Conservation (phyloP, 2,797 vertebrate species). For the Scomberomorus guttatus region DNA sequence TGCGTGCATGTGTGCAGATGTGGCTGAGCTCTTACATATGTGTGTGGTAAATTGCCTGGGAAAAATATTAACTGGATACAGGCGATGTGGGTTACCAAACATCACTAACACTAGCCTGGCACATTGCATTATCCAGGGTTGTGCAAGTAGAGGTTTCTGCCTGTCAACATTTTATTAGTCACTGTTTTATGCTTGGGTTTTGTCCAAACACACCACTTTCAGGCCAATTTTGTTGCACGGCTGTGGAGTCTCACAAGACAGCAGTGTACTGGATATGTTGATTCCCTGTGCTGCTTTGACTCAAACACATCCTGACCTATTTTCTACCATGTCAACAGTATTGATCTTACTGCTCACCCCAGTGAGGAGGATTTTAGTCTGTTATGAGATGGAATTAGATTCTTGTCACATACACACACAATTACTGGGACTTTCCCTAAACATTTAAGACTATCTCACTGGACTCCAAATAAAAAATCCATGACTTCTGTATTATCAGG, state of each 20-base stretch:
- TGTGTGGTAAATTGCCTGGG: conserved; percentile 33
- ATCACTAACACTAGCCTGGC: conserved; percentile 50
- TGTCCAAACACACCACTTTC: conserved; percentile 55
- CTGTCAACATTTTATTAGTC: conserved; percentile 67
- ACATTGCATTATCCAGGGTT: conserved; percentile 45
- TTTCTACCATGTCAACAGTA: conserved; percentile 78
- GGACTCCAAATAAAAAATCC: conserved; percentile 31
- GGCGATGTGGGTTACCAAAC: conserved; percentile 50
- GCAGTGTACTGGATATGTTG: conserved; percentile 52
- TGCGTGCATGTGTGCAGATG: conserved; percentile 22
- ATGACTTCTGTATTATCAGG: conserved; percentile 39
- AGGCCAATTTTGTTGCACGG: conserved; percentile 38
- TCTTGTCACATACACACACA: conserved; percentile 59
- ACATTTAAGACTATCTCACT: conserved; percentile 42
- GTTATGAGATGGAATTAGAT: conserved; percentile 68
- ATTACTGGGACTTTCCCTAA: conserved; percentile 50
- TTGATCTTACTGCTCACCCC: conserved; percentile 70
- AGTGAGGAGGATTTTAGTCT: conserved; percentile 66
- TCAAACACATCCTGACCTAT: conserved; percentile 73
- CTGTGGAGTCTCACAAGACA: conserved; percentile 51
- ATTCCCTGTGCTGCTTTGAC: conserved; percentile 55
- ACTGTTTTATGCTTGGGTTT: conserved; percentile 58
- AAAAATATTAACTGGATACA: conserved; percentile 48
- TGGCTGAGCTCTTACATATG: conserved; percentile 2
- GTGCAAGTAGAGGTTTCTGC: conserved; percentile 44